These are phyloP conservation scores for Arenicola marina DNA, from an alignment of 2,888 invertebrate species.

Conservation along the genomic window DNA sequence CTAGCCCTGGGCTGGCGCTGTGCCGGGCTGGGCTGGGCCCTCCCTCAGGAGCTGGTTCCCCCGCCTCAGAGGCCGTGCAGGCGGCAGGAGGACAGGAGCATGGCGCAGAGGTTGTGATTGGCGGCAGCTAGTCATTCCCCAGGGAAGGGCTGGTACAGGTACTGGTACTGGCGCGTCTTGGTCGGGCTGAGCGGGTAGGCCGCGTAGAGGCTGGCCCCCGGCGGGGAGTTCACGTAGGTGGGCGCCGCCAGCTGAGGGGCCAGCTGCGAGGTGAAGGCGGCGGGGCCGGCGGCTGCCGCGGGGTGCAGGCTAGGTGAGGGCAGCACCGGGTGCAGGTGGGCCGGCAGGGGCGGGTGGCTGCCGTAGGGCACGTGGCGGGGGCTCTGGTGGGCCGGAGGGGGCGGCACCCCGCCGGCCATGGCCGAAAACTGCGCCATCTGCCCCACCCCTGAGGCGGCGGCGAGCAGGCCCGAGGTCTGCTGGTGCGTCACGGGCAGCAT, in stretches of 20 bases:
- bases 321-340: slow-evolving; percentile 70
- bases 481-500: slow-evolving; percentile 51
- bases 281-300: slow-evolving; percentile 30
- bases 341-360: slow-evolving; percentile 81
- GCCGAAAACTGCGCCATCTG: slow-evolving; percentile 50
- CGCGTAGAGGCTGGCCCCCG: slow-evolving; percentile 69
- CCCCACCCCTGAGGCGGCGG: slow-evolving; percentile 33
- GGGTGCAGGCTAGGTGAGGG: slow-evolving; percentile 40
- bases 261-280: slow-evolving; percentile 48
- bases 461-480: slow-evolving; percentile 30
- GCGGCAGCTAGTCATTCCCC: slow-evolving; percentile 66
- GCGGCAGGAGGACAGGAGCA: no score
- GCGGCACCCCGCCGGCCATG: slow-evolving; percentile 65
- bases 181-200: slow-evolving; percentile 71
- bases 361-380: slow-evolving; percentile 64
- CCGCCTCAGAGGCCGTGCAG: no score
- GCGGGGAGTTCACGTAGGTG: slow-evolving; percentile 66
- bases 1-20: no score
- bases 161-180: slow-evolving; percentile 69
- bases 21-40: no score
- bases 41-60: no score
- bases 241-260: slow-evolving; percentile 69
- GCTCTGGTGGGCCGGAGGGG: slow-evolving; percentile 79
- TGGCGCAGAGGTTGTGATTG: no score
- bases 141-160: slow-evolving; percentile 74